Evolutionary conservation across 64 coral and sea anemone species (phyloP), one percentile per base, ranked within the genome.

Genomic region (Cladopsammia gracilis): DNA sequence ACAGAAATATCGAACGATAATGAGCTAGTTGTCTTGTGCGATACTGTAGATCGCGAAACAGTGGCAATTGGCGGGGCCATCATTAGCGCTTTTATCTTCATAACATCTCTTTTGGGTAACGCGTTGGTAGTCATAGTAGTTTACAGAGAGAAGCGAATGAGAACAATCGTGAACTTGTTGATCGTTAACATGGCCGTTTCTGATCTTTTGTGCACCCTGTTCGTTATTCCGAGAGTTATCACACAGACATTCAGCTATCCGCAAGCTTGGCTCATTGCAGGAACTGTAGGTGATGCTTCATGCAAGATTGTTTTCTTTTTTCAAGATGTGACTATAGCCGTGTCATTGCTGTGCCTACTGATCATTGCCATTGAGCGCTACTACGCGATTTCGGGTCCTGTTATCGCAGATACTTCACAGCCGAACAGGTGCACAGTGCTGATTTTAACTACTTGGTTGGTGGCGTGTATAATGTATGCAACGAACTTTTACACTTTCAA

Each of bases 161-260:
- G 79, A 56, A 93, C 70, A 56, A 93, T 69, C 13, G 90, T 83
- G 0, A 92, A 92, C 50, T 45, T 92, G 0, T 7, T 92, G 0
- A 93, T 93, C 4, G 59, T 86, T 10, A 93, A 86, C 25, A 78
- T 93, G 82, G 91, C 91, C 12, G 48, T 87, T 16, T 93, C 91
- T 5, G 80, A 84, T 84, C 50, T 48, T 59, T 10, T 84, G 46
- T 84, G 60, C 80, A 50, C 80, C 46, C 3, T 84, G 16, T 23
- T 68, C 20, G 60, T 84, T 13, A 84, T 84, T 48, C 79, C 79
- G 9, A 62, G 34, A 23, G 44, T 64, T 15, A 1, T 83, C 13
- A 68, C 80, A 2, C 19, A 84, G 44, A 50, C 44, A 48, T 50
- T 67, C 20, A 68, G 61, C n/a, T 48, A 84, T 47, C 61, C 18